Evolutionary conservation across 1,140 invertebrate genomes (phyloP).

Genomic region (Hycleus cichorii): DNA sequence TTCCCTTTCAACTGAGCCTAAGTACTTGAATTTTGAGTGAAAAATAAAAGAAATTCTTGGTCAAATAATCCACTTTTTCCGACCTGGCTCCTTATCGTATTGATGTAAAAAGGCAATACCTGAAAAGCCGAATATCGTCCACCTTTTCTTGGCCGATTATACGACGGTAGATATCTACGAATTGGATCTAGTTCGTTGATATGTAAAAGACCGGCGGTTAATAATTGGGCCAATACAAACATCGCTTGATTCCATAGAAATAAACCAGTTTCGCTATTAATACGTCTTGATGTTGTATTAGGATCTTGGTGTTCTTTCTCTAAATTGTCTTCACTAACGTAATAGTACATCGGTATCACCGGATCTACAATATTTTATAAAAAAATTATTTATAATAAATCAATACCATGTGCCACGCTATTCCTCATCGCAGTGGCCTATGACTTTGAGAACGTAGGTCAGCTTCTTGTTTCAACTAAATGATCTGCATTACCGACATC

Average conservation of each 20-base stretch:
- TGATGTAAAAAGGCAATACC: conserved; percentile 47
- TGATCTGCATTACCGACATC: too few species aligned
- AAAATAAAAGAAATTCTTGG: too few species aligned
- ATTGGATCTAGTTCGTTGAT: conserved; percentile 96
- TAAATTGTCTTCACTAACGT: conserved; percentile 74
- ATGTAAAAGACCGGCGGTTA: conserved; percentile 82
- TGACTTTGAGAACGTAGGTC: too few species aligned
- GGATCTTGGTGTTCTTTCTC: conserved; percentile 67
- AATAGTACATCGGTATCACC: conserved; percentile 80
- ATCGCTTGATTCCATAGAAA: conserved; percentile 90
- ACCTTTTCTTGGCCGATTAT: conserved; percentile 82
- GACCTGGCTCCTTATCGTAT: too few species aligned
- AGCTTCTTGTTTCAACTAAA: too few species aligned
- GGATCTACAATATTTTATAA: conserved; percentile 53
- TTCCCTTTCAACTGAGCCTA: too few species aligned
- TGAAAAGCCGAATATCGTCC: conserved; percentile 95
- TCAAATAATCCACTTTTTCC: too few species aligned
- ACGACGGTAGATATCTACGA: conserved; percentile 89
- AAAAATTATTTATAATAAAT: too few species aligned
- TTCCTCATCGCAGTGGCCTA: too few species aligned
- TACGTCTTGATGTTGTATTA: conserved; percentile 56
- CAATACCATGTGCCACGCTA: too few species aligned
- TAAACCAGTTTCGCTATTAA: conserved; percentile 55
- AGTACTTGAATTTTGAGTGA: not conserved
- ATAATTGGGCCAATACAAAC: conserved; percentile 86